Evolutionary conservation across 2,888 invertebrate genomes (phyloP), one percentile per base, ranked within the genome.

Genomic region (Drosophila emarginata): DNA sequence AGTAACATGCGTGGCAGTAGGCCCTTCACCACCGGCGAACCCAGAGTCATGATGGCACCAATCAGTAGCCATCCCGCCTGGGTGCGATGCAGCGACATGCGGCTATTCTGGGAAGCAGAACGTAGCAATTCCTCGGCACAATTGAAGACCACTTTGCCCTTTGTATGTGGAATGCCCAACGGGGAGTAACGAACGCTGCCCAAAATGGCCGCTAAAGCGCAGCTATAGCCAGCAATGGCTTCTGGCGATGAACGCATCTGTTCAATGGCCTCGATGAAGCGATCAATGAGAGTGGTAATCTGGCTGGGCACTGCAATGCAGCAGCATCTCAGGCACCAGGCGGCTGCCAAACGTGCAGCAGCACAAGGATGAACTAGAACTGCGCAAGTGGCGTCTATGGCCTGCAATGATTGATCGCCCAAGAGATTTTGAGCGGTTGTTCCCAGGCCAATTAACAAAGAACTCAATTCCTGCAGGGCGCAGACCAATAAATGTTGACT

Each of bases 31-130:
- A 98, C 98, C 0, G 98, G 95, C 1, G 97, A 95, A 53, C 98
- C 98, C 77, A 99, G 92, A 0, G 98, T 98, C 95, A 99, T 98
- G 61, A 99, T 97, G 62, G 99, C 96, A 37, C 98, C 98, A 80
- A 99, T 97, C 50, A 99, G 93, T 54, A 99, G 93, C 99, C 99
- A 99, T 28, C 99, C 99, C 37, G 99, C 98, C 91, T 98, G 98
- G 0, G 99, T 98, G 88, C 99, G 94, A 80, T 98, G 97, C 72
- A 98, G 94, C 0, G 99, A 98, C 64, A 99, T 93, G 59, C 99
- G 94, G 91, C 98, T 98, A 92, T 98, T 99, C 92, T 99, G 99
- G 86, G 97, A 97, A 0, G 99, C 99, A 72, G 98, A 98, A 73
- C 99, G 94, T 54, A 99, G 92, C 79, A 99, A 92, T 90, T 99